Base-by-base conservation (phyloP, 2,797 vertebrate genomes). In the Lacerta viridis region DNA sequence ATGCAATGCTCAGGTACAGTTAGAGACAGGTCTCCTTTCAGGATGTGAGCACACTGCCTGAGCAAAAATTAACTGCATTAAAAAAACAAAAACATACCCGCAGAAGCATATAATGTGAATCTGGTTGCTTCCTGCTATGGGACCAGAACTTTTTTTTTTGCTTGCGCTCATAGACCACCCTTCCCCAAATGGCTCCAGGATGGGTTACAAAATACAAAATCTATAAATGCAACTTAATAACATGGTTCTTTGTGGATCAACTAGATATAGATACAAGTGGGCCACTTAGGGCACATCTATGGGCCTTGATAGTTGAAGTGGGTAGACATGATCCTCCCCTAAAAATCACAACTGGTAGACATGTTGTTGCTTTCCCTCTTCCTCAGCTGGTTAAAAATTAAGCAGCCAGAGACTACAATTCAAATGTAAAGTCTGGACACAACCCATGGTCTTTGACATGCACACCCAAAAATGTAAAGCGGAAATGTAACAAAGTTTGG, bases 1-100 rank as follows among this genome's bases (percentile, higher is more conserved):
- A 89, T 33, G 55, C 29, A 87, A 87, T 80, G 61, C 50, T 89
- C 55, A 77, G 39, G 3, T 77, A 68, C 66, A 46, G 89, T 72
- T 93, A 89, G 29, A 87, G 50, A 27, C 68, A 82, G 33, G 17
- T 66, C 86, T 59, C 50, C 1, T 87, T 93, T 93, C 84, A 88
- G 15, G 69, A 15, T 36, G 88, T 20, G 74, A 68, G 55, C 43
- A 68, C 80, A 92, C n/a, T 20, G 84, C 64, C 23, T 27, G 64
- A 83, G 33, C 50, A 83, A 66, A 83, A 46, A 29, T 20, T 41
- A 80, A 55, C 17, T 18, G n/a, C 27, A 36, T 55, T 39, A 27
- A 46, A 25, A 17, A 55, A 27, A 13, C 4, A 41, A 41, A 41
- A 41, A 4, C 66, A 29, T 29, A 64, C 17, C 33, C 36, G 9